phyloP scores from a whole-genome alignment of 1,140 invertebrate species.

The Archivesica marissinica region DNA sequence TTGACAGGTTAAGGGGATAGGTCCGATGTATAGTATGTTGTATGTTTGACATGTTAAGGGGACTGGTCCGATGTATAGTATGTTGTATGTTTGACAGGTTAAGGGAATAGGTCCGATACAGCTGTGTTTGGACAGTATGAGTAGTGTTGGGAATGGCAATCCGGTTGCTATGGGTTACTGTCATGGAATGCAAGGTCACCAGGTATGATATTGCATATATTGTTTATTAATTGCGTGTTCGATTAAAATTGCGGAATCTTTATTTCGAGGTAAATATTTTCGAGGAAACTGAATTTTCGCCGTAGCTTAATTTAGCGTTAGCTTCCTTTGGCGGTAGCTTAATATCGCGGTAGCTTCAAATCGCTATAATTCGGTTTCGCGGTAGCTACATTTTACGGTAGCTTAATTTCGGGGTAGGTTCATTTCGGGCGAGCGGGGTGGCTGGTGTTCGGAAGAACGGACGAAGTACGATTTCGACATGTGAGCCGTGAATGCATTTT shows the following conservation, averaged over 20 bases:
- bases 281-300: neutral
- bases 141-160: neutral
- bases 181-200: conserved; percentile 54
- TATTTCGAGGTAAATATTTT: neutral
- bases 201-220: conserved; percentile 25
- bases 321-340: neutral
- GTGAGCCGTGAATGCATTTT: too few relatives aligned
- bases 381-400: too few relatives aligned
- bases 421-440: too few relatives aligned
- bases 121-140: conserved; percentile 59
- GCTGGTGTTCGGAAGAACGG: too few relatives aligned
- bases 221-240: neutral
- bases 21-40: too few relatives aligned
- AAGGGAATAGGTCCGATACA: neutral
- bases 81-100: neutral
- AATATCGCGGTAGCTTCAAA: neutral
- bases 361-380: too few relatives aligned
- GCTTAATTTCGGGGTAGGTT: too few relatives aligned
- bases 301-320: neutral
- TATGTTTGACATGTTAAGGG: too few relatives aligned
- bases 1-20: too few relatives aligned
- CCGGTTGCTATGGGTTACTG: conserved; percentile 33
- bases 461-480: too few relatives aligned
- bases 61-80: too few relatives aligned
- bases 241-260: neutral